Evolutionary conservation across 2,888 invertebrate genomes (phyloP), one percentile per base, ranked within the genome.

Genomic region (Gerris lacustris): DNA sequence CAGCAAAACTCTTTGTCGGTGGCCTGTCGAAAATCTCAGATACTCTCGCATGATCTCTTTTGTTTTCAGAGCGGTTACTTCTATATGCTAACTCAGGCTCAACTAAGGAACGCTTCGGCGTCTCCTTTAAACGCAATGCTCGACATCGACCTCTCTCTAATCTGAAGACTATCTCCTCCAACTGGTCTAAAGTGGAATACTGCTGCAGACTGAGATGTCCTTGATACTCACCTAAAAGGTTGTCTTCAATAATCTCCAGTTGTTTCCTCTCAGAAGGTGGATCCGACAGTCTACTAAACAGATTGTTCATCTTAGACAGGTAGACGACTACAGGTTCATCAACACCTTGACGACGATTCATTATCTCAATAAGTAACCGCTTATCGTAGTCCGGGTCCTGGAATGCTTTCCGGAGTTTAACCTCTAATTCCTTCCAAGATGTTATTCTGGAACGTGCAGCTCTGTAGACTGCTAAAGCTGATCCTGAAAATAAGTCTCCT

Each of bases 291-390:
- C 5, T 55, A 55, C 55, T 69, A 18, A 69, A 69, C 0, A 69
- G 45, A 17, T 69, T 66, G 17, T 69, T 64, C 69, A 69, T 66
- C 17, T 69, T 69, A 1, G 45, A 66, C 7, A 66, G 66, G 43
- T 64, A 69, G 0, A 69, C 69, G 5, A 69, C 6, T 0, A 69
- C 63, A n/a, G 69, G 69, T 44, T 69, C 69, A 44, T 69, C 44
- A 6, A 63, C 17, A 1, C 69, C 69, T 18, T 69, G 69, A 4
- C 66, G 64, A 4, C 69, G 64, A 45, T 69, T 45, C 0, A 15
- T 6, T 4, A 69, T 69, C 31, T 69, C 69, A 0, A 2, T 4
- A n/a, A 63, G 62, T 1, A 69, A n/a, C 2, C 69, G 0, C 44
- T 44, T 69, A 9, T 69, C 66, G 45, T 69, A 44, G 44, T 44